phyloP scores from a whole-genome alignment of 2,888 invertebrate species.

The Tipula helvola region DNA sequence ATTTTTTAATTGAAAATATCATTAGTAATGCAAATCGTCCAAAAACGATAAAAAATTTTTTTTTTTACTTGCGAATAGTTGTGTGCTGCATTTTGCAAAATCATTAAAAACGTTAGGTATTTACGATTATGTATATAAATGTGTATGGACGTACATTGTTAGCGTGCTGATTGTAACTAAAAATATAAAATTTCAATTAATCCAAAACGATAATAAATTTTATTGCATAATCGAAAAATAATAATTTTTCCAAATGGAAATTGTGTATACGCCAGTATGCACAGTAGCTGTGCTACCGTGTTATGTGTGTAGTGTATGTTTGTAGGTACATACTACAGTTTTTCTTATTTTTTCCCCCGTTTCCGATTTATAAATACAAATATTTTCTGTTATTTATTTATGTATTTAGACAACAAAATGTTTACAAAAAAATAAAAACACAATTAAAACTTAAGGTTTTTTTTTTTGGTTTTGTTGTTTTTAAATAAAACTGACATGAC shows the following conservation, averaged over 20 bases:
- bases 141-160: neutral
- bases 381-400: neutral
- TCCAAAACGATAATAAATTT: conserved; percentile 4
- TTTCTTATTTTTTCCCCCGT: neutral
- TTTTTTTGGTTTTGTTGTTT: neutral
- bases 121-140: neutral
- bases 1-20: neutral
- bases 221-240: neutral
- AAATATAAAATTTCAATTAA: neutral
- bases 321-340: neutral
- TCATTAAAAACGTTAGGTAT: neutral
- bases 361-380: neutral
- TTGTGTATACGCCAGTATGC: neutral
- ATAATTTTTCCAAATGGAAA: neutral
- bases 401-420: neutral
- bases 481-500: neutral
- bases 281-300: neutral
- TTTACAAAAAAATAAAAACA: neutral
- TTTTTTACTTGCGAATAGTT: neutral
- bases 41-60: neutral
- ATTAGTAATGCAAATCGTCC: neutral
- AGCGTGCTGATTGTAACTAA: neutral
- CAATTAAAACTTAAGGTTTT: neutral
- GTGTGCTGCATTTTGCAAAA: neutral
- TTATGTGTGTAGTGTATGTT: neutral